Evolutionary conservation across 2,113 vertebrate species (phyloP), one percentile per base, ranked within the genome.

Genomic region (Meleagris gallopavo): DNA sequence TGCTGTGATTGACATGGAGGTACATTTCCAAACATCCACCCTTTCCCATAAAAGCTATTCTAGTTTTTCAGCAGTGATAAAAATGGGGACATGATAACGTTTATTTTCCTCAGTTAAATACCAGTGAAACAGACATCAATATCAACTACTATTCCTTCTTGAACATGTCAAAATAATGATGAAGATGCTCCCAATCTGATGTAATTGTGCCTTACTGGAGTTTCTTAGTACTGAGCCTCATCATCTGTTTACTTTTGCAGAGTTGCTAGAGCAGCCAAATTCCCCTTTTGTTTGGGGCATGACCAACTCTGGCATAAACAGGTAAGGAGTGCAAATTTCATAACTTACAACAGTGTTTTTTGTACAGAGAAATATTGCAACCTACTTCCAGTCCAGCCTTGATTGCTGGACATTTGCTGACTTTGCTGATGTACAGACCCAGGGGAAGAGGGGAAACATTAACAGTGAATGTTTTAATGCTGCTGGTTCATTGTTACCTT

Each of bases 261-360:
- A 96, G 41, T 6, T 16, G 3, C 8, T 13, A 29, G 75, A 95
- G 40, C 27, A 70, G 21, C 21, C 95, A 2, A 14, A 65, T 70
- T 76, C 92, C n/a, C 9, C 66, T 62, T 96, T 96, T 54, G 11
- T 96, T 29, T 96, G 92, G 93, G 88, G 93, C 6, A 2, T 27
- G 36, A 34, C 36, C 67, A 76, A 30, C 30, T 58, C 88, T 70
- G 19, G 12, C n/a, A 2, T 10, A 8, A 91, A 36, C 50, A 91
- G 93, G 96, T 96, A 94, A 24, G 1, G 2, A 80, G 19, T 50
- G 6, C 2, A 2, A 43, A 14, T 87, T 29, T 27, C 10, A 34
- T 94, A 45, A 14, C 48, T 83, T 45, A n/a, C 22, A 29, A 1
- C 29, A 30, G 1, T 13, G 11, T 71, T 83, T 66, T 83, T 32